Evolutionary conservation across 2,113 vertebrate species (phyloP).

Genomic region (Caloenas nicobarica): DNA sequence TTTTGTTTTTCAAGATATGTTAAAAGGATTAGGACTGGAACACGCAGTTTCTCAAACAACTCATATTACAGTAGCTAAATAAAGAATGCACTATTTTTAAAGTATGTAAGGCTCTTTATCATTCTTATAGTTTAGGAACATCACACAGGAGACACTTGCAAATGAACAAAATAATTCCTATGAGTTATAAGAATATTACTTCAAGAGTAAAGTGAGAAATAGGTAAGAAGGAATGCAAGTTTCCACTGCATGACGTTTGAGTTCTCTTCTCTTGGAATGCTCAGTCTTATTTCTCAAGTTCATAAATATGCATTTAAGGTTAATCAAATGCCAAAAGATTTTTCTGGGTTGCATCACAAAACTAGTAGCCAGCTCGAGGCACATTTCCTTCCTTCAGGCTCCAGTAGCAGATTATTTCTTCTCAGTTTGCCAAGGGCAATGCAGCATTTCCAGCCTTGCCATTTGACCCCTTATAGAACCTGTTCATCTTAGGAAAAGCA

Average conservation of each 20-base stretch:
- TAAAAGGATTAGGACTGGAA: not conserved
- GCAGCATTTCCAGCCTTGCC: not conserved
- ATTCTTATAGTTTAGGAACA: not conserved
- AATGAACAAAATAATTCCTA: not conserved
- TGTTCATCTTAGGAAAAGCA: not conserved
- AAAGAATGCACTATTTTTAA: not conserved
- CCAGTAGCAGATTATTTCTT: not conserved
- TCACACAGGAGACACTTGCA: not conserved
- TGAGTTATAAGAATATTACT: fast-evolving
- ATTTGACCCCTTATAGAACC: not conserved
- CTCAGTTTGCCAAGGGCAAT: not conserved
- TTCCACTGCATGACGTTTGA: not conserved
- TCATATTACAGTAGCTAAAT: not conserved
- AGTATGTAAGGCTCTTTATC: not conserved
- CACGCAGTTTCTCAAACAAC: not conserved
- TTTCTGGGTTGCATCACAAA: not conserved
- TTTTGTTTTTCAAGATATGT: not conserved
- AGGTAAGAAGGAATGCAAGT: not conserved
- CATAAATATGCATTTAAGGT: not conserved
- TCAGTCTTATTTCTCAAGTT: not conserved
- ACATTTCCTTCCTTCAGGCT: not conserved
- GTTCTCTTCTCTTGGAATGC: not conserved
- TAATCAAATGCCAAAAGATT: not conserved
- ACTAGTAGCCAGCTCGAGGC: not conserved
- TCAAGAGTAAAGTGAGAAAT: not conserved